Conservation (phyloP, 1,140 invertebrate genomes). For the Bombus waltoni region DNA sequence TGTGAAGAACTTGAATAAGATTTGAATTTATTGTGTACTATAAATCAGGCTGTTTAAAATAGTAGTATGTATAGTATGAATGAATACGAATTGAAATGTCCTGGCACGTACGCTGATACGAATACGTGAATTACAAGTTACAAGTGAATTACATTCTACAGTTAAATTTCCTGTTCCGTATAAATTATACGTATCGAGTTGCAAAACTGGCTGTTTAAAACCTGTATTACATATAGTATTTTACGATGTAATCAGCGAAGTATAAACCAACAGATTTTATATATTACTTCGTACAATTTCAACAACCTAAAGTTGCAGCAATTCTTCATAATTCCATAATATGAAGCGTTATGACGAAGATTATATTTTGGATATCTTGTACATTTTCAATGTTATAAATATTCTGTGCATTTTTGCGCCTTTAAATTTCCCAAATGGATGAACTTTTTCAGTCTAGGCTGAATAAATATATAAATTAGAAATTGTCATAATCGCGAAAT, state of each 20-base stretch:
- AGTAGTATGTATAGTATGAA: not conserved
- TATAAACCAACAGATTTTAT: not conserved
- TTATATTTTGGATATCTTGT: no score
- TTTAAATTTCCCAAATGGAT: no score
- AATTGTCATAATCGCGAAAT: no score
- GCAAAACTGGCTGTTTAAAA: not conserved
- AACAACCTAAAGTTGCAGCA: not conserved
- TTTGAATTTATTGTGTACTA: no score
- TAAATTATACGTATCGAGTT: not conserved
- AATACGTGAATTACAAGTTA: not conserved
- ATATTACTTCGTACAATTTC: not conserved
- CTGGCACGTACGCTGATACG: not conserved
- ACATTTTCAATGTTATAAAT: no score
- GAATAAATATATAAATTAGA: no score
- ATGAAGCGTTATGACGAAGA: not conserved
- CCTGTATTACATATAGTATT: not conserved
- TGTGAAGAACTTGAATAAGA: no score
- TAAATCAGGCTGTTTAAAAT: no score
- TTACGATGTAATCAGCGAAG: not conserved
- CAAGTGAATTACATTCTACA: not conserved
- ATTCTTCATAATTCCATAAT: not conserved
- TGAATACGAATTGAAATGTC: not conserved
- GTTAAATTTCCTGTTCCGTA: not conserved
- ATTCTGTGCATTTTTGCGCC: no score
- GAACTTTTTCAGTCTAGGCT: no score